These are phyloP conservation scores for Psephotus haematonotus DNA, from an alignment of 2,113 vertebrate genomes.

Conservation along the genomic window DNA sequence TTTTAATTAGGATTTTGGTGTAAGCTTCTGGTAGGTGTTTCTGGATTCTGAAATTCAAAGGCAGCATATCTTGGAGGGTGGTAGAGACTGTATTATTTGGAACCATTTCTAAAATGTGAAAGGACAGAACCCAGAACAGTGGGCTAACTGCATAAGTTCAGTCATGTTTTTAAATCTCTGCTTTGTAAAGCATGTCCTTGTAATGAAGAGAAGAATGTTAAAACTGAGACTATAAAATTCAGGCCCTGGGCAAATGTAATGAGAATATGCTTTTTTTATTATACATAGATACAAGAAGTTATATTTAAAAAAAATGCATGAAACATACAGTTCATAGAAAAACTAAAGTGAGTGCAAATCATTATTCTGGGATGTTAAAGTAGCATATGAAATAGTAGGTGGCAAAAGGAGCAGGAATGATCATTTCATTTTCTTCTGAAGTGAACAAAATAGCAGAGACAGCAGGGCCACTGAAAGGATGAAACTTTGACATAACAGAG, in stretches of 20 bases:
- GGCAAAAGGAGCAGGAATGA: constrained; percentile 33
- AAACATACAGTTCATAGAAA: background rate
- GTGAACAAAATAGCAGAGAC: constrained; percentile 23
- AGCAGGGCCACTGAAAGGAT: constrained; percentile 17
- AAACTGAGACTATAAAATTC: constrained; percentile 2
- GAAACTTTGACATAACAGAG: constrained; percentile 35
- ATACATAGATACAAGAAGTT: background rate
- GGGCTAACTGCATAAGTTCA: background rate
- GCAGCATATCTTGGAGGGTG: background rate
- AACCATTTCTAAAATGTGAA: background rate
- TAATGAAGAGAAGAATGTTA: background rate
- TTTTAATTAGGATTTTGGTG: background rate
- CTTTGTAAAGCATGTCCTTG: background rate
- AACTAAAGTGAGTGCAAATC: constrained; percentile 29
- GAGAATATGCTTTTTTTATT: background rate
- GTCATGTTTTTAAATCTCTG: background rate
- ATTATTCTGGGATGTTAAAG: constrained; percentile 40
- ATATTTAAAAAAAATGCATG: background rate
- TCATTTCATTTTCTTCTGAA: constrained; percentile 43
- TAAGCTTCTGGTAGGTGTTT: background rate
- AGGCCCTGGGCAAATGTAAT: background rate
- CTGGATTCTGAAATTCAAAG: background rate
- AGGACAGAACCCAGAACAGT: background rate
- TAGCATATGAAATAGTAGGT: constrained; percentile 1
- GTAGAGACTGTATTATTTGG: background rate